A percentile compares a stretch with the other conserved stretches of the same genome.
Conservation (phyloP, 2,797 vertebrate species). For the Gymnothorax javanicus region DNA sequence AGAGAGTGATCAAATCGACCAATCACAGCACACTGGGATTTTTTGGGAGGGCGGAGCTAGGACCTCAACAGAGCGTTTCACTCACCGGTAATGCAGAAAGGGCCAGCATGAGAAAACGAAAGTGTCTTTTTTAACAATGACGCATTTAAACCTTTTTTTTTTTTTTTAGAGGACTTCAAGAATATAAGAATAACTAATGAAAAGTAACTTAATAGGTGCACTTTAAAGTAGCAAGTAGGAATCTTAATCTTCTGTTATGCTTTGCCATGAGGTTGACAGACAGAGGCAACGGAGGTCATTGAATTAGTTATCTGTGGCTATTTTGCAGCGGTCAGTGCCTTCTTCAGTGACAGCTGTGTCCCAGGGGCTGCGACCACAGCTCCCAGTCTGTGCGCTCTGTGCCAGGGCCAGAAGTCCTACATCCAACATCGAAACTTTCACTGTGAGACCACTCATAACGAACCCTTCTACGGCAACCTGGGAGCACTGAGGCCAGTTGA, state of each 20-base stretch:
- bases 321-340: conserved; percentile 74
- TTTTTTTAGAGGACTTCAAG: too few relatives aligned
- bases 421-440: conserved; percentile 81
- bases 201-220: too few relatives aligned
- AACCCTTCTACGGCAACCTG: conserved; percentile 85
- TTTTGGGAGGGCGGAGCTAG: too few relatives aligned
- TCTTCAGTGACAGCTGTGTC: conserved; percentile 86
- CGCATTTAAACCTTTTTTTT: too few relatives aligned
- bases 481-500: conserved; percentile 84
- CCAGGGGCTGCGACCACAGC: conserved; percentile 78
- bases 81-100: too few relatives aligned
- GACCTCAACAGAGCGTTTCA: too few relatives aligned
- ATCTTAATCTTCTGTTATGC: not conserved
- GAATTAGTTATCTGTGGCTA: conserved; percentile 12
- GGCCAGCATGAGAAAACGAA: too few relatives aligned
- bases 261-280: not conserved
- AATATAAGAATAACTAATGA: too few relatives aligned
- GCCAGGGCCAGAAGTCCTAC: conserved; percentile 84
- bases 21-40: too few relatives aligned
- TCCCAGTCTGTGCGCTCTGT: conserved; percentile 76
- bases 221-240: not conserved
- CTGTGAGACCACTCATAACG: conserved; percentile 84
- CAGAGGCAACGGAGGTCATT: not conserved
- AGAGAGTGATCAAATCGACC: too few relatives aligned
- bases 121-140: too few relatives aligned